phyloP scores from a whole-genome alignment of 2,888 invertebrate genomes.

The Perizoma affinitatum region DNA sequence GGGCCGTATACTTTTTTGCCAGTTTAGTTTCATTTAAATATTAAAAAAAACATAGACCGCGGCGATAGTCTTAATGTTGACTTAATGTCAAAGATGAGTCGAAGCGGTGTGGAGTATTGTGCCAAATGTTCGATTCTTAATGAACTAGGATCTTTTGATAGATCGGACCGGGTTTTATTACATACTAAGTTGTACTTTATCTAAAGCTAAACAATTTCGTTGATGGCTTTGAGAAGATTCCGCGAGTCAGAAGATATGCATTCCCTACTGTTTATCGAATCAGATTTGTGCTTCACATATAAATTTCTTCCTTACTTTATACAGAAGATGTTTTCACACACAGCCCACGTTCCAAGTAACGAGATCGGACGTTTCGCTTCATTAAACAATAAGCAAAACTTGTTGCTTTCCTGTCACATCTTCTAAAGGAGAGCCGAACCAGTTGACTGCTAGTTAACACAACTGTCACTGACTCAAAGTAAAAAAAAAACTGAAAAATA shows the following conservation, averaged over 20 bases:
- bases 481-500: background rate
- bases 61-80: too few species aligned
- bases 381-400: slow-evolving; percentile 53
- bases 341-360: slow-evolving; percentile 39
- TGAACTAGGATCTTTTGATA: too few species aligned
- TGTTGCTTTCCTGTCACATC: slow-evolving; percentile 42
- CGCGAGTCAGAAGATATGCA: background rate
- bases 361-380: slow-evolving; percentile 39
- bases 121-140: too few species aligned
- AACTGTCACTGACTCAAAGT: slow-evolving; percentile 1
- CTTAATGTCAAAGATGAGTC: too few species aligned
- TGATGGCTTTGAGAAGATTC: slow-evolving; percentile 3
- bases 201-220: too few species aligned
- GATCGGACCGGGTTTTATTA: too few species aligned
- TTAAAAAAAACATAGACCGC: too few species aligned
- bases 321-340: slow-evolving; percentile 32
- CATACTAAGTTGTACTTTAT: too few species aligned
- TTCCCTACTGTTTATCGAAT: background rate
- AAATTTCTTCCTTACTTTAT: slow-evolving; percentile 20
- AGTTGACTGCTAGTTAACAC: background rate
- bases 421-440: slow-evolving; percentile 17
- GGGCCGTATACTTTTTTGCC: too few species aligned
- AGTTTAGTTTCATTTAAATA: too few species aligned
- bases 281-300: slow-evolving; percentile 17
- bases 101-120: too few species aligned